Evolutionary conservation across 2,797 vertebrate species (phyloP).

Genomic region (Cirrhinus mrigala): DNA sequence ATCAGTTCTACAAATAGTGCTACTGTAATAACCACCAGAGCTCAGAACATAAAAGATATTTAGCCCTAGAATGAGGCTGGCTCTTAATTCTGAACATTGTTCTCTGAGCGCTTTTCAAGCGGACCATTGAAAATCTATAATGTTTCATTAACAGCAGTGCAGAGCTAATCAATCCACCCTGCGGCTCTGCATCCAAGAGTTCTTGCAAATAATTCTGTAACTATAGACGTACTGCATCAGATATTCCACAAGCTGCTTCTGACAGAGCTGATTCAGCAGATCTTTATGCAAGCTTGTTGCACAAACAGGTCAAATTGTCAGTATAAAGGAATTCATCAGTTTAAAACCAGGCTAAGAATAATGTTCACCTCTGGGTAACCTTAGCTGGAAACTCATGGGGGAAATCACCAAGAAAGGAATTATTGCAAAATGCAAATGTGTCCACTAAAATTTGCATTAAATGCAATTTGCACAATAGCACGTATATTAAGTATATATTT

Average conservation of each 20-base stretch:
- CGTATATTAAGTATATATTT: neutral
- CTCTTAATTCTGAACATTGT: conserved; percentile 46
- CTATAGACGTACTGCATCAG: neutral
- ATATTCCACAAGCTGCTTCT: conserved; percentile 5
- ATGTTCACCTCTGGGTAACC: conserved; percentile 9
- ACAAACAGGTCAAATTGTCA: conserved; percentile 35
- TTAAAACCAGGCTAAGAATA: neutral
- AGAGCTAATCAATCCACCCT: conserved; percentile 46
- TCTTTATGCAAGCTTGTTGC: conserved; percentile 30
- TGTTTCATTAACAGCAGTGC: conserved; percentile 57
- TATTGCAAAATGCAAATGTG: neutral
- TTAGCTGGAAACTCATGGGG: neutral
- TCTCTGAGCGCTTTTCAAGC: conserved; percentile 34
- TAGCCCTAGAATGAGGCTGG: neutral
- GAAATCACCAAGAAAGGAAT: neutral
- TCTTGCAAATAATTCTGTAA: conserved; percentile 22
- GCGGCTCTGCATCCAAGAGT: conserved; percentile 8
- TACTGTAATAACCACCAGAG: conserved; percentile 5
- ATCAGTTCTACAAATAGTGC: conserved; percentile 1
- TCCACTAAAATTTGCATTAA: neutral
- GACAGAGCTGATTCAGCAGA: conserved; percentile 28
- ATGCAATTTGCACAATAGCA: neutral
- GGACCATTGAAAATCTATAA: conserved; percentile 60
- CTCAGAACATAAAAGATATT: neutral
- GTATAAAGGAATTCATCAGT: conserved; percentile 2